Base-by-base conservation (phyloP, 2,113 vertebrate species). In the Tupaia chinensis region DNA sequence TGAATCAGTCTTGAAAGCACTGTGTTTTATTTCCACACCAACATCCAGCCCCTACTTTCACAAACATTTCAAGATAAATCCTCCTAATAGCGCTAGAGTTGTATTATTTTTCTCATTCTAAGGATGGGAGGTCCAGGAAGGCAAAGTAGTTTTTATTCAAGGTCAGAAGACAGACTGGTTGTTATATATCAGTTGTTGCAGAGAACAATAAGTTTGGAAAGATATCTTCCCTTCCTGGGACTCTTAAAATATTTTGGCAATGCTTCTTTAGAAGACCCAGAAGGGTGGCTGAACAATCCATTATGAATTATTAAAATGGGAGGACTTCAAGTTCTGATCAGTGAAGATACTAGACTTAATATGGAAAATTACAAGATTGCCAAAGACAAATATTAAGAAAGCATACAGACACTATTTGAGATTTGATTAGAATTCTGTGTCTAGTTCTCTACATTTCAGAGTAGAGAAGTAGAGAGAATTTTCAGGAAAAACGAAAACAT, bases 401-500 rank as follows among this genome's bases (percentile, higher is more conserved):
- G 29, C 61, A 60, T 32, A 5, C 22, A 78, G 89, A 2, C 66
- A 89, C 19, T 69, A 54, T 73, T 77, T 81, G 73, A 63, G 14
- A 81, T 83, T 34, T 72, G 53, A 54, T 66, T 81, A 85, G 56
- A 66, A 81, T 72, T 85, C 53, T 34, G 63, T 78, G 14, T 34
- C 92, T 87, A 20, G 16, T 84, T 81, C 25, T 86, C 83, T 89
- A 58, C 17, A 19, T 93, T 90, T 63, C 84, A 53, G 90, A 89
- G 25, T 69, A 60, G 22, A 96, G 20, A 87, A 54, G 6, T 22
- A 2, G 17, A 69, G 22, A 85, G 34, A 77, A 81, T 94, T 86
- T 92, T 89, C 63, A 29, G 61, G 22, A 72, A 81, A 77, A 90
- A 65, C 13, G 34, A 66, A 61, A 78, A 16, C 17, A 68, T 94